These are phyloP conservation scores for Salvelinus namaycush DNA, from an alignment of 2,113 vertebrate genomes.

Conservation along the genomic window DNA sequence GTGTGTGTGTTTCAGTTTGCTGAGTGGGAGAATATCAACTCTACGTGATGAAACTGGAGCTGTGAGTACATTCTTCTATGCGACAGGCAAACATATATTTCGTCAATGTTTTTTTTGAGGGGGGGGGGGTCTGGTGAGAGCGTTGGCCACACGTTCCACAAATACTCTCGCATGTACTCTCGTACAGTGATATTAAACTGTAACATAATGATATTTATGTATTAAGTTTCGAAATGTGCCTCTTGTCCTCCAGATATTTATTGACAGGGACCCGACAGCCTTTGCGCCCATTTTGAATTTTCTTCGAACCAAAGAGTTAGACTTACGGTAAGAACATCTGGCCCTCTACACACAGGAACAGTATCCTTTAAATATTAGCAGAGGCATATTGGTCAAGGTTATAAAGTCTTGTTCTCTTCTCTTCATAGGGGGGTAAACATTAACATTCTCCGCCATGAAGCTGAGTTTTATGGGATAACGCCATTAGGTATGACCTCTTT, in stretches of 20 bases:
- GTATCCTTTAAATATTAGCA: not conserved
- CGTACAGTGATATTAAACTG: too few relatives aligned
- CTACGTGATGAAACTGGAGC: constrained; percentile 99
- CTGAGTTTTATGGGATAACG: constrained; percentile 98
- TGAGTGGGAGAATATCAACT: constrained; percentile 98
- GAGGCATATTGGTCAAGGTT: not conserved
- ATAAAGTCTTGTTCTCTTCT: constrained; percentile 7
- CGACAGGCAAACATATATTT: too few relatives aligned
- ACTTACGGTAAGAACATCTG: constrained; percentile 81
- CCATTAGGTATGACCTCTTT: constrained; percentile 82
- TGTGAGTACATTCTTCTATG: constrained; percentile 77
- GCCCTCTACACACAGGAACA: not conserved
- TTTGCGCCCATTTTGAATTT: constrained; percentile 99
- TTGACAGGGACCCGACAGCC: constrained; percentile 95
- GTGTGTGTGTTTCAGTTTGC: constrained; percentile 80
- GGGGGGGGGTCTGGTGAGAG: too few relatives aligned
- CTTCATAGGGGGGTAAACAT: constrained; percentile 90
- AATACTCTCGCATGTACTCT: too few relatives aligned
- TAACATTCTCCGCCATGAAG: constrained; percentile 92
- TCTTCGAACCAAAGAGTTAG: constrained; percentile 96
- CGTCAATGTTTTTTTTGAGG: not conserved
- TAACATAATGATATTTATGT: too few relatives aligned
- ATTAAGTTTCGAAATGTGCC: not conserved
- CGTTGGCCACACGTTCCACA: too few relatives aligned
- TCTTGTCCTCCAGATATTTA: constrained; percentile 88